Evolutionary conservation across 2,797 vertebrate genomes (phyloP).

Genomic region (Sylvilagus floridanus): DNA sequence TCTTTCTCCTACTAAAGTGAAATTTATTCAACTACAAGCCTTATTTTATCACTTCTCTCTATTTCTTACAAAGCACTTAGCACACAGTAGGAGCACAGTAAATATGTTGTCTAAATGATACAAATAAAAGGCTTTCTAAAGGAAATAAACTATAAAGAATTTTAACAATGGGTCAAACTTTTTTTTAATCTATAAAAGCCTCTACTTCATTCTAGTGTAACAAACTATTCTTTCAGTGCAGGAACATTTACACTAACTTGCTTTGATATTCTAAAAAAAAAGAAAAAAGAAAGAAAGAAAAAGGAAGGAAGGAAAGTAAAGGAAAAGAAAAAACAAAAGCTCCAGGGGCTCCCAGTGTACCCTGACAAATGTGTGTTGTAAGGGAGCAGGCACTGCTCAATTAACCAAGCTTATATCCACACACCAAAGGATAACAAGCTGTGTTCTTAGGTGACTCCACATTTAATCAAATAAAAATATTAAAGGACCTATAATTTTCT

Average conservation of each 20-base stretch:
- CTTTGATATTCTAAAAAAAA: constrained; percentile 28
- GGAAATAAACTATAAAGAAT: not conserved
- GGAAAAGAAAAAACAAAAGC: not conserved
- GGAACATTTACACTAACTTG: constrained; percentile 52
- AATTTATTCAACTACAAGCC: not conserved
- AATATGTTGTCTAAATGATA: not conserved
- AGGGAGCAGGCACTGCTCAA: not conserved
- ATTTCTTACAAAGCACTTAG: not conserved
- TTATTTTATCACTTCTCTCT: not conserved
- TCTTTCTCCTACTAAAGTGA: not conserved
- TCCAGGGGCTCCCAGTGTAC: not conserved
- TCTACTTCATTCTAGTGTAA: constrained; percentile 35
- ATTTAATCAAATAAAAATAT: constrained; percentile 63
- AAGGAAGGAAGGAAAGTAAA: not conserved
- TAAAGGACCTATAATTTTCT: constrained; percentile 37
- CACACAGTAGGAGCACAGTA: constrained; percentile 1
- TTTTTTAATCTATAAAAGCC: constrained; percentile 21
- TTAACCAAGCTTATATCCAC: not conserved
- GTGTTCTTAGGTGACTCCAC: not conserved
- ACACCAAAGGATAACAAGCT: not conserved
- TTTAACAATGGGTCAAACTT: not conserved
- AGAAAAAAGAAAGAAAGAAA: not conserved
- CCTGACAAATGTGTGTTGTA: not conserved
- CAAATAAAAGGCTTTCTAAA: constrained; percentile 38
- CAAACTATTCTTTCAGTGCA: constrained; percentile 30